Base-by-base conservation (phyloP, 1,140 invertebrate species). In the Batillaria attramentaria region DNA sequence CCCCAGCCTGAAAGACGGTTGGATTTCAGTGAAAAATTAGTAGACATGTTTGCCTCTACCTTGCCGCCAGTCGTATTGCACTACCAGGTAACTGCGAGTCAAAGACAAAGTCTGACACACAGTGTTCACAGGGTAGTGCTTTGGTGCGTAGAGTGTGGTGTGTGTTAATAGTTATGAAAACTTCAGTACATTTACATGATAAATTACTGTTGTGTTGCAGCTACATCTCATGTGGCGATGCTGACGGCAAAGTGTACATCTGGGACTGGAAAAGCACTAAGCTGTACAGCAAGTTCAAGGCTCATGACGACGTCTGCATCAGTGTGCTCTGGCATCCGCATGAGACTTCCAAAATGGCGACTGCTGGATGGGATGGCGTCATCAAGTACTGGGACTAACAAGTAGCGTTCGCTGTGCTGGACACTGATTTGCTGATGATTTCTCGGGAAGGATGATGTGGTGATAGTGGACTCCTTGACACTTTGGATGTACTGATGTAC, bases 211-310 rank as follows among this genome's bases (percentile, higher is more conserved):
- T n/a, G n/a, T n/a, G n/a, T n/a, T n/a, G 3, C 90, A 97, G 97
- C 87, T 99, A 99, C 90, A 92, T 99, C 41, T 95, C 99, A 37
- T 99, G 97, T 0, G 99, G 99, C n/a, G 99, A 99, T 92, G 98
- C 98, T 5, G 98, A 99, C 92, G 99, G 99, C 1, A 99, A 99
- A 91, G 95, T 98, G 83, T 99, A 97, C 89, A 94, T 99, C 46
- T 99, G 99, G 98, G 98, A 99, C 90, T 99, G 98, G 98, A 99
- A 99, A 90, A 98, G 97, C 0, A 99, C 97, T 50, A 98, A 98
- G 92, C 93, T 99, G 66, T 98, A 97, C 89, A 97, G 96, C 88
- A 99, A 98, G 89, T 99, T 97, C 96, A 99, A 99, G 91, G 99
- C 98, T 0, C 99, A 99, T 90, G 98, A 99, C 84, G 96, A 96